Base-by-base conservation (phyloP, 2,888 invertebrate genomes). In the Pachycephus smyrnensis region DNA sequence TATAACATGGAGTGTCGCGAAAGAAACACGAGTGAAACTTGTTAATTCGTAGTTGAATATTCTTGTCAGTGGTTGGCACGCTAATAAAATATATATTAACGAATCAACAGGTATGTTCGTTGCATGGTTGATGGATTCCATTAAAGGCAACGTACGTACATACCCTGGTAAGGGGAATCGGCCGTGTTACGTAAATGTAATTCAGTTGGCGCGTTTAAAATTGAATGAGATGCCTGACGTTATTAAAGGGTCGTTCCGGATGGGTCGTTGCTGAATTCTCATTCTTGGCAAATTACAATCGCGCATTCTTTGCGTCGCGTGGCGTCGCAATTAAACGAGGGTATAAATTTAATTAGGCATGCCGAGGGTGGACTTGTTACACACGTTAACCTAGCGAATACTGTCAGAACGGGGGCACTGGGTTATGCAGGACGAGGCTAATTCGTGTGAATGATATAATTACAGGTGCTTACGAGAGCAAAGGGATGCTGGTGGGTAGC, bases 401-500 rank as follows among this genome's bases (percentile, higher is more conserved):
- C 55, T 55, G 55, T 23, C 55, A 55, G 55, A 55, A 55, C 6
- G 23, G 55, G 55, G 15, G 6, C 2, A 55, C 9, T 1, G 9
- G 55, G 23, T 55, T 0, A 23, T 23, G 9, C 9, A 9, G 23
- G 55, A 2, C 23, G 9, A 23, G 55, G 23, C 23, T 55, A 55
- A 55, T 55, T 55, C 15, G 55, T 23, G 23, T 9, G 31, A 71
- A 71, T 71, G 69, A 74, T 79, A 82, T 79, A 76, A 84, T 91
- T 89, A 83, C 92, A 95, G 96, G 94, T 89, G 91, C 93, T 73
- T 93, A 94, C 82, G 97, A 97, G 88, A 94, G 93, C 84, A 95
- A 95, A 90, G 97, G 97, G 35, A 94, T 95, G 73, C 93, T 99
- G 81, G 95, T 96, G 35, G 99, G 99, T 11, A 98, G 98, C 88